Evolutionary conservation across 2,797 vertebrate genomes (phyloP).

Genomic region (Holocentrus rufus): DNA sequence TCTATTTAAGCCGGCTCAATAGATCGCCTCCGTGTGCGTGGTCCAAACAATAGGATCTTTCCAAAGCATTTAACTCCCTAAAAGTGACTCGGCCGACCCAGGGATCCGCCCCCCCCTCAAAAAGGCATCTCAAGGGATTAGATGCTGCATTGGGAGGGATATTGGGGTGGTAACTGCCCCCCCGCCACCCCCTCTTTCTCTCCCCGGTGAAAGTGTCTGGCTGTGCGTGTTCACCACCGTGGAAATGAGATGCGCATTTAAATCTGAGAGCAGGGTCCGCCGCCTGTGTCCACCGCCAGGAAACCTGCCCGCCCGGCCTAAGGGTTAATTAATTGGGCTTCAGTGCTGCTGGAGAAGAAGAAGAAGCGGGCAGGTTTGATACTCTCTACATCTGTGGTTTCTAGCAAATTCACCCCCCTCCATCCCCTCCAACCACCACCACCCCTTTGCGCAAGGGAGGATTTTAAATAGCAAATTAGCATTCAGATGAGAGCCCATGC

Average conservation of each 20-base stretch:
- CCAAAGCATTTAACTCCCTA: conserved; percentile 80
- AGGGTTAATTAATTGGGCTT: conserved; percentile 95
- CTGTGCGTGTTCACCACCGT: conserved; percentile 87
- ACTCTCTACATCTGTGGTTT: conserved; percentile 96
- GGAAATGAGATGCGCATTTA: conserved; percentile 99
- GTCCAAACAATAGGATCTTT: conserved; percentile 89
- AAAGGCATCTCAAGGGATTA: conserved; percentile 90
- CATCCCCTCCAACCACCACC: conserved; percentile 82
- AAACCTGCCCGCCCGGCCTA: conserved; percentile 88
- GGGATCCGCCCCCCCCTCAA: conserved; percentile 81
- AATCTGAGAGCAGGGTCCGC: conserved; percentile 85
- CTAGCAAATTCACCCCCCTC: conserved; percentile 85
- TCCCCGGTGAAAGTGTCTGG: conserved; percentile 85
- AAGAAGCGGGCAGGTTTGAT: conserved; percentile 89
- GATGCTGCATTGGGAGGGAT: conserved; percentile 86
- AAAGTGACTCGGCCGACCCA: conserved; percentile 77
- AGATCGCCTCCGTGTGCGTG: conserved; percentile 77
- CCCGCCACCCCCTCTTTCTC: conserved; percentile 58
- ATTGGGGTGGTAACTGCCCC: conserved; percentile 85
- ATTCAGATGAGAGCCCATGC: conserved; percentile 89
- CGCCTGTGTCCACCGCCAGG: conserved; percentile 89
- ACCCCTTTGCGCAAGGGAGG: conserved; percentile 87
- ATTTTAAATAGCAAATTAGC: conserved; percentile 98
- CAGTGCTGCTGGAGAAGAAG: conserved; percentile 87
- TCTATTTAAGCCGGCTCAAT: conserved; percentile 76